phyloP scores from a whole-genome alignment of 2,797 vertebrate genomes.

The Phrynocephalus forsythii region DNA sequence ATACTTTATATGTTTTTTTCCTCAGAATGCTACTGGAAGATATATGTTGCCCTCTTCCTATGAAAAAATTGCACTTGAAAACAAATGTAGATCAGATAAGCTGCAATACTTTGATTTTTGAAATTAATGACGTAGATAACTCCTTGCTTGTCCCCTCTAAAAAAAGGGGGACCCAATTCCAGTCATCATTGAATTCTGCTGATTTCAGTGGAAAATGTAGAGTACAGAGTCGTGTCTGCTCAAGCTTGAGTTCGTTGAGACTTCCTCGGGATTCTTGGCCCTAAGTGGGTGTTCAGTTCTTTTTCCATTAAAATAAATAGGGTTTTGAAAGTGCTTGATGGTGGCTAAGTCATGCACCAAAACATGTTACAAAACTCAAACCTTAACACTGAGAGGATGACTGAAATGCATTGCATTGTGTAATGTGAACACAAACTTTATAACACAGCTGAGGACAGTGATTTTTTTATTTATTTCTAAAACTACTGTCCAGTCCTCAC shows the following conservation, averaged over 20 bases:
- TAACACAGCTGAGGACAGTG: no score
- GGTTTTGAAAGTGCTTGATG: neutral
- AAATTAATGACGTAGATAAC: neutral
- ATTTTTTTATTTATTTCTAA: no score
- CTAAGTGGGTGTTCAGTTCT: neutral
- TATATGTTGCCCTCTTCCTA: neutral
- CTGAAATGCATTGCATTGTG: neutral
- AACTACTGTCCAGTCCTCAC: neutral
- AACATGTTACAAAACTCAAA: neutral
- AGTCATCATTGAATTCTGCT: neutral
- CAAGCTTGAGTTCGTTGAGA: neutral
- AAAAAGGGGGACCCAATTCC: neutral
- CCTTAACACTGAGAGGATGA: neutral
- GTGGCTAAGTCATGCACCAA: neutral
- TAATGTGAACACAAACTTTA: no score
- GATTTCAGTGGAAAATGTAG: neutral
- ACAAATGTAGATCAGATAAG: neutral
- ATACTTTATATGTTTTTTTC: conserved; percentile 20
- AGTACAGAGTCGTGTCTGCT: neutral
- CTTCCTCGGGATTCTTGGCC: neutral
- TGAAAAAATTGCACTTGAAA: conserved; percentile 53
- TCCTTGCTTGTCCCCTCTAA: neutral
- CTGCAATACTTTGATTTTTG: neutral
- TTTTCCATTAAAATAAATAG: neutral
- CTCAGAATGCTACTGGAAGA: conserved; percentile 26